These are phyloP conservation scores for Periophthalmus modestus DNA, from an alignment of 2,113 vertebrate genomes.

Conservation along the genomic window DNA sequence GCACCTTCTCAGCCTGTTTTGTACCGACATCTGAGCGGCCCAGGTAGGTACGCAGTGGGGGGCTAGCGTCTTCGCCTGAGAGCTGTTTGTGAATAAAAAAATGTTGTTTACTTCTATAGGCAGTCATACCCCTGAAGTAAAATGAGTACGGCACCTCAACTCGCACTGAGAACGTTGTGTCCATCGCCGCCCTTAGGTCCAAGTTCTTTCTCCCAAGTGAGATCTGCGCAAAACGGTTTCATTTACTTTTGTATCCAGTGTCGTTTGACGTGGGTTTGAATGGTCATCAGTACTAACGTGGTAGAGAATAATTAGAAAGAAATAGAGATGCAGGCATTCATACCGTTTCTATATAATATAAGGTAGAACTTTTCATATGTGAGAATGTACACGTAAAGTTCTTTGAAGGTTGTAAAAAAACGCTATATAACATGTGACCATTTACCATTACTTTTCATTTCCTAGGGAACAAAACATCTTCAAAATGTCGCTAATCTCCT, in stretches of 20 bases:
- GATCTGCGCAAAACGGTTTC: background rate
- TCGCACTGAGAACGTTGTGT: slow-evolving; percentile 21
- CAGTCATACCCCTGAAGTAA: slow-evolving; percentile 34
- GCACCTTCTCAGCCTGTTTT: slow-evolving; percentile 50
- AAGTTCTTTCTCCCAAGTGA: slow-evolving; percentile 20
- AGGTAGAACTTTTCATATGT: too few species aligned
- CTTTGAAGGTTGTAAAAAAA: too few species aligned
- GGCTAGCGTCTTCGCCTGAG: slow-evolving; percentile 33
- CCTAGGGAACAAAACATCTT: too few species aligned
- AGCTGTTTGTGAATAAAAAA: slow-evolving; percentile 59
- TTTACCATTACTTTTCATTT: too few species aligned
- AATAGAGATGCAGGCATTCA: too few species aligned
- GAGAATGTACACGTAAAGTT: too few species aligned
- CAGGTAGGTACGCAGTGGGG: slow-evolving; percentile 60
- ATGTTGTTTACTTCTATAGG: slow-evolving; percentile 56
- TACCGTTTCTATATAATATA: too few species aligned
- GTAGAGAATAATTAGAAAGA: background rate
- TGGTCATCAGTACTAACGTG: background rate
- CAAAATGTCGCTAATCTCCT: too few species aligned
- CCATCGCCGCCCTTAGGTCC: background rate
- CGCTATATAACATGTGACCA: too few species aligned
- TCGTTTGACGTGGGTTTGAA: too few species aligned
- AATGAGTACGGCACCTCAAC: slow-evolving; percentile 19
- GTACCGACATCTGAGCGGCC: slow-evolving; percentile 51
- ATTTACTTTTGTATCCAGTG: background rate